Percentiles rank a stretch among this genome's conserved stretches.
Evolutionary conservation across 2,113 vertebrate genomes (phyloP).

Genomic region (Stegastes partitus): DNA sequence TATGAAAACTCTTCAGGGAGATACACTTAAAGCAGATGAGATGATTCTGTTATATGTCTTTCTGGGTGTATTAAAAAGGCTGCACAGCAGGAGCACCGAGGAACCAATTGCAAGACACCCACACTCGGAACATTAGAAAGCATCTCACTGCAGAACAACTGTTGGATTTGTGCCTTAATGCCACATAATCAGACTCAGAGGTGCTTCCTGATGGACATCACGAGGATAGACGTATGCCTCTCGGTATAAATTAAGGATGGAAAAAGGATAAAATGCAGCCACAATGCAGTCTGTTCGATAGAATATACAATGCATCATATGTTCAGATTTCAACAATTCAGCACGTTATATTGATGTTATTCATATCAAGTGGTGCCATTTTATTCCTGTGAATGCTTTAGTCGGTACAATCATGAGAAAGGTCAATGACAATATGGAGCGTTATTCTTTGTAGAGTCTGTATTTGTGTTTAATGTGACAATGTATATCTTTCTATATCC

Average conservation of each 20-base stretch:
- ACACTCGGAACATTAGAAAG: background rate
- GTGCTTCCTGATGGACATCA: background rate
- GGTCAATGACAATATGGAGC: background rate
- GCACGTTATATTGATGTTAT: background rate
- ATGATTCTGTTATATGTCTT: too few relatives aligned
- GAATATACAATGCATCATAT: background rate
- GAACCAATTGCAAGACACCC: background rate
- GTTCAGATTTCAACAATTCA: too few relatives aligned
- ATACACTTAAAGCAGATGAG: too few relatives aligned
- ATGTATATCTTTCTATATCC: slow-evolving; percentile 8
- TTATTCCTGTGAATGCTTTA: background rate
- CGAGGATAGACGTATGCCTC: background rate
- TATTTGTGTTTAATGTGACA: slow-evolving; percentile 18
- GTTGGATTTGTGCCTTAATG: background rate
- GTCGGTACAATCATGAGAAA: background rate
- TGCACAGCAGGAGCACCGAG: background rate
- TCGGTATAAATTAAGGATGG: too few relatives aligned
- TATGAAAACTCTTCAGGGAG: too few relatives aligned
- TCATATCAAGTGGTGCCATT: background rate
- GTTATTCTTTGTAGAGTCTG: background rate
- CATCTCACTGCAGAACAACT: background rate
- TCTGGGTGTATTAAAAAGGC: too few relatives aligned
- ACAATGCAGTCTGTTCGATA: background rate
- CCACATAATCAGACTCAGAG: background rate
- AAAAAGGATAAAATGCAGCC: too few relatives aligned